phyloP scores from a whole-genome alignment of 2,797 vertebrate genomes.

The Mormyrops attenuatus region DNA sequence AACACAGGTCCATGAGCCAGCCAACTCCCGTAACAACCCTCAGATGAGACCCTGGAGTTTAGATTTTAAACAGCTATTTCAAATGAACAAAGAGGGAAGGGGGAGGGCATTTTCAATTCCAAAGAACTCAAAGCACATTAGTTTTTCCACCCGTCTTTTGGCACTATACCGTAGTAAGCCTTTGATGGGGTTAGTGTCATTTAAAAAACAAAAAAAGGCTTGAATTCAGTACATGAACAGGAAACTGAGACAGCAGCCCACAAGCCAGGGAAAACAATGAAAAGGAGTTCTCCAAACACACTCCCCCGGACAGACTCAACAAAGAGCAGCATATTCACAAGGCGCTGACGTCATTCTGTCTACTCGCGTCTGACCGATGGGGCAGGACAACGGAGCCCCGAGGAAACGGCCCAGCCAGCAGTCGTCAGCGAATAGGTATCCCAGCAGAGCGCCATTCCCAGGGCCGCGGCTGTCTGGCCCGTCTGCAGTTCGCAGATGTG shows the following conservation, averaged over 20 bases:
- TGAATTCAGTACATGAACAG: slow-evolving; percentile 12
- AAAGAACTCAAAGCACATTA: not conserved
- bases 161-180: not conserved
- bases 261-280: not conserved
- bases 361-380: not conserved
- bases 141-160: not conserved
- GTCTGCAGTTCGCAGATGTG: not conserved
- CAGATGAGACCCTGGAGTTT: not conserved
- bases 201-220: not conserved
- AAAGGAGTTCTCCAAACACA: not conserved
- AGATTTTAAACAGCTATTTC: not conserved
- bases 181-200: not conserved
- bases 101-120: not conserved
- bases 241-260: not conserved
- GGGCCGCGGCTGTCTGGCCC: not conserved
- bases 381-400: not conserved
- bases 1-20: not conserved
- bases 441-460: not conserved
- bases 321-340: not conserved
- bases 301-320: not conserved
- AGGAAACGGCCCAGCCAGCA: not conserved
- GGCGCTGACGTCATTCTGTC: slow-evolving; percentile 4
- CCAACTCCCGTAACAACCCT: not conserved
- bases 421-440: not conserved
- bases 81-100: not conserved